Conservation (phyloP, 2,797 vertebrate species). For the Catharus ustulatus region DNA sequence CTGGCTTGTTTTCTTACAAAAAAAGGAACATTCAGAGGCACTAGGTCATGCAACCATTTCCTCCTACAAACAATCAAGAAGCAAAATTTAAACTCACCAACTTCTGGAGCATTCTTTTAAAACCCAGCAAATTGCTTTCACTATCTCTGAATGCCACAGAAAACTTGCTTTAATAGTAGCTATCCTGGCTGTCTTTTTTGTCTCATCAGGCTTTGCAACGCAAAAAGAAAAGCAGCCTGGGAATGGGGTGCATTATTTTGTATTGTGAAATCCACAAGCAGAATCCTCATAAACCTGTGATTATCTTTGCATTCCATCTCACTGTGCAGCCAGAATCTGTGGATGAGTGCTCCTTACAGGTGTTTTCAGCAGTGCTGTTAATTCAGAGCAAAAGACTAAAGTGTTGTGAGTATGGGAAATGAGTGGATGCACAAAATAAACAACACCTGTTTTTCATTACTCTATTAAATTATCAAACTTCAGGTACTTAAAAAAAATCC, state of each 20-base stretch:
- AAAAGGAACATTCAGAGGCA: not conserved
- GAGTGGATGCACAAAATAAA: not conserved
- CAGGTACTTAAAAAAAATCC: not conserved
- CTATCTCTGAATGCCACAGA: not conserved
- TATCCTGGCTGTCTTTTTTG: not conserved
- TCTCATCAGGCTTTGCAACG: not conserved
- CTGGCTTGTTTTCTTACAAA: not conserved
- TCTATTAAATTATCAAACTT: not conserved
- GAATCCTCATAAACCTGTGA: not conserved
- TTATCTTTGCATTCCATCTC: not conserved
- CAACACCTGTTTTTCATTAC: not conserved
- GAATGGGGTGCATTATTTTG: not conserved
- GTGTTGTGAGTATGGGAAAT: not conserved
- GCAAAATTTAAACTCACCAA: not conserved
- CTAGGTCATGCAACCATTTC: not conserved
- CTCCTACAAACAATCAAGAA: not conserved
- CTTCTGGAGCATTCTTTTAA: not conserved
- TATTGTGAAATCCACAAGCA: not conserved
- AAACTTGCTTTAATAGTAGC: not conserved
- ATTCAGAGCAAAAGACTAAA: not conserved
- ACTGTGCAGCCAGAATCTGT: not conserved
- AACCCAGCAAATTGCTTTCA: not conserved
- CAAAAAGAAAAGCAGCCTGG: not conserved
- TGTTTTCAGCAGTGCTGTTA: not conserved
- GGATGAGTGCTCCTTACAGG: not conserved